Conservation (phyloP, 1,140 invertebrate genomes). For the Heliconius hermathena region DNA sequence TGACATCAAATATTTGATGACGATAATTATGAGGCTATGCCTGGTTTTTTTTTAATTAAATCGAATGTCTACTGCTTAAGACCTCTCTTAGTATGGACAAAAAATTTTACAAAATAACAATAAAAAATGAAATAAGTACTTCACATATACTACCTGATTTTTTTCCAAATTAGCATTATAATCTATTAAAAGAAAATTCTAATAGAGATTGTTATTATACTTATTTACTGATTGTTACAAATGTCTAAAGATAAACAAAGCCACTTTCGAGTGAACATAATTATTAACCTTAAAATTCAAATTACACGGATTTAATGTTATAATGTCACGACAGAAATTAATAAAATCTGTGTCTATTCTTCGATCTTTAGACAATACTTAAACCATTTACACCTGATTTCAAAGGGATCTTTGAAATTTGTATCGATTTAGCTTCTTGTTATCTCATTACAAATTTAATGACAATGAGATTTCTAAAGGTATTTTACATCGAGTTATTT, state of each 20-base stretch:
- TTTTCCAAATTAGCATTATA: too few species aligned
- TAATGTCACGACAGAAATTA: slow-evolving; percentile 12
- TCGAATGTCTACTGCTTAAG: too few species aligned
- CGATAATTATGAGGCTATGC: too few species aligned
- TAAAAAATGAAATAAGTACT: too few species aligned
- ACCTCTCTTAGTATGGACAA: too few species aligned
- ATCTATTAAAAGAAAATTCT: too few species aligned
- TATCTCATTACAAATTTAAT: slow-evolving; percentile 12
- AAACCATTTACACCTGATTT: not conserved
- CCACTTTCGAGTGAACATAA: slow-evolving; percentile 25
- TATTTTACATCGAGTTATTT: slow-evolving; percentile 17
- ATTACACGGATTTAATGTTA: slow-evolving; percentile 5
- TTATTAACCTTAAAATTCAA: slow-evolving; percentile 27
- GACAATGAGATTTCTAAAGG: not conserved
- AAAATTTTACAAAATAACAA: too few species aligned
- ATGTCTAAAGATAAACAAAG: not conserved
- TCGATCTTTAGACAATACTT: slow-evolving; percentile 8
- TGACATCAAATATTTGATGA: too few species aligned
- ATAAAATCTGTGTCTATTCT: not conserved
- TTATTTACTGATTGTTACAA: too few species aligned
- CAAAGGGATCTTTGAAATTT: slow-evolving; percentile 9
- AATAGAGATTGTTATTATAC: too few species aligned
- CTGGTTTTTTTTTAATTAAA: too few species aligned
- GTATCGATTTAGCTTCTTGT: not conserved
- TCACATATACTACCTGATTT: too few species aligned